These are phyloP conservation scores for Melanerpes formicivorus DNA, from an alignment of 2,113 vertebrate genomes.

Conservation along the genomic window DNA sequence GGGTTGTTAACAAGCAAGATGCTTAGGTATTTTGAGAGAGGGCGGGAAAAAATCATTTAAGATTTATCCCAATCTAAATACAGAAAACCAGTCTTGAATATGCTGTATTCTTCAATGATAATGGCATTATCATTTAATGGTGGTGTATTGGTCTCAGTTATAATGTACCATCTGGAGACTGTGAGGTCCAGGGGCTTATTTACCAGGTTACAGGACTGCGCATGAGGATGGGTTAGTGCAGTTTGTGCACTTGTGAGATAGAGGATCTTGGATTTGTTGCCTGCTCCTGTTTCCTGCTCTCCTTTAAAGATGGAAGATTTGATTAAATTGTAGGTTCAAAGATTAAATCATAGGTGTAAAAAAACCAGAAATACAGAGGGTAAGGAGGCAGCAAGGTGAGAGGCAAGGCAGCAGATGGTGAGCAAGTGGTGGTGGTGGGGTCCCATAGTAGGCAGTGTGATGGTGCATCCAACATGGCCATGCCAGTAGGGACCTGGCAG, in stretches of 20 bases:
- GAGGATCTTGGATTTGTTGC: neutral
- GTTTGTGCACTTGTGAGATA: neutral
- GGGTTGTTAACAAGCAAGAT: neutral
- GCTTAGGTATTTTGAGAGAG: neutral
- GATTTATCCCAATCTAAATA: neutral
- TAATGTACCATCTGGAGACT: neutral
- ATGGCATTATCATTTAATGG: neutral
- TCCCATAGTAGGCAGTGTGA: fast-evolving
- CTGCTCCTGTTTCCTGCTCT: neutral
- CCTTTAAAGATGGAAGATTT: neutral
- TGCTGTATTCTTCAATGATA: neutral
- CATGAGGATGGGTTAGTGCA: neutral
- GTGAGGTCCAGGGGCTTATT: neutral
- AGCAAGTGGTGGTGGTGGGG: neutral
- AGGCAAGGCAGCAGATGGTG: neutral
- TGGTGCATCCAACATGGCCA: fast-evolving
- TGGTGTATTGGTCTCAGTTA: neutral
- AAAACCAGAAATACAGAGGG: neutral
- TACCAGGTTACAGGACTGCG: neutral
- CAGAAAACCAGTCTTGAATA: neutral
- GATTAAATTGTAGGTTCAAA: neutral
- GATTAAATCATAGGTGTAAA: neutral
- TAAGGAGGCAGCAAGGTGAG: neutral
- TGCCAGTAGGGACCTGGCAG: neutral
- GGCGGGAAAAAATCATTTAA: neutral